Conservation (phyloP, 2,797 vertebrate species). For the Ceyx erithaca region DNA sequence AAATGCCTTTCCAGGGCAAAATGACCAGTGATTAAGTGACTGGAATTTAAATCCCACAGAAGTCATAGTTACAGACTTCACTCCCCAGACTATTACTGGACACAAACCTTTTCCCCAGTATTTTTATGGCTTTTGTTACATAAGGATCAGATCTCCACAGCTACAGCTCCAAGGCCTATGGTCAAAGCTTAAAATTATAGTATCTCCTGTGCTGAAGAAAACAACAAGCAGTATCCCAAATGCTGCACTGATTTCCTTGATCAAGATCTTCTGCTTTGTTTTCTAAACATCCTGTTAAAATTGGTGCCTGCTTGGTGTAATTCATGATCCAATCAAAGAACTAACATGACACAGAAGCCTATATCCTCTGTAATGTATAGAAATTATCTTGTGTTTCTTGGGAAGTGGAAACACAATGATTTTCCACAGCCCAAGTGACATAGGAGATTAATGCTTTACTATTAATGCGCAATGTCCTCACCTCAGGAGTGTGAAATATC, state of each 20-base stretch:
- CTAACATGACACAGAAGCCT: not conserved
- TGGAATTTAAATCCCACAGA: not conserved
- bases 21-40: fast-evolving
- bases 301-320: not conserved
- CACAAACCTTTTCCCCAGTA: not conserved
- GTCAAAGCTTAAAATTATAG: not conserved
- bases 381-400: not conserved
- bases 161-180: not conserved
- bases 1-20: not conserved
- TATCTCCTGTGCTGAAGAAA: not conserved
- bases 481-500: not conserved
- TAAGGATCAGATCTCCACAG: not conserved
- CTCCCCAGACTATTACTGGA: not conserved
- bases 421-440: not conserved
- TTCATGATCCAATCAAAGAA: not conserved
- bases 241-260: not conserved
- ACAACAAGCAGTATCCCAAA: not conserved
- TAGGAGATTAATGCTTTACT: not conserved
- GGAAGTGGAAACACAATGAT: not conserved
- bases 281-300: not conserved
- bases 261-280: not conserved
- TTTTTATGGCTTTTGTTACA: not conserved
- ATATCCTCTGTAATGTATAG: not conserved
- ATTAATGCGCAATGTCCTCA: not conserved
- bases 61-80: not conserved